A percentile compares a stretch with the other conserved stretches of the same genome.
Conservation (phyloP, 2,113 vertebrate species). For the Microcebus griseorufus region DNA sequence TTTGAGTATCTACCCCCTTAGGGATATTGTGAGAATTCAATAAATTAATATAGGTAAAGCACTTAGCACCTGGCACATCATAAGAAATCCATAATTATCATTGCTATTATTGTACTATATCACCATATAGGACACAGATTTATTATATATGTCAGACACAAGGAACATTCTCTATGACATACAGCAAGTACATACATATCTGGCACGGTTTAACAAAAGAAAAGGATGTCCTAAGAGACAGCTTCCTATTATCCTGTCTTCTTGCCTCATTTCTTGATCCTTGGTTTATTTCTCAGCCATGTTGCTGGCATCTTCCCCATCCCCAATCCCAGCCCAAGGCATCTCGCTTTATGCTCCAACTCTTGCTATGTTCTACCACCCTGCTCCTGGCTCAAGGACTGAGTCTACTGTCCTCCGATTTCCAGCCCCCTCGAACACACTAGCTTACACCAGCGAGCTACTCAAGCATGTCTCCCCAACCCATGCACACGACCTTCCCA, state of each 20-base stretch:
- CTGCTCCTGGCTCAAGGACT: neutral
- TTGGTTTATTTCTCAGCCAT: neutral
- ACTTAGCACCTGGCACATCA: neutral
- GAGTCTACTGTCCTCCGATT: neutral
- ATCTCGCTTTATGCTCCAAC: neutral
- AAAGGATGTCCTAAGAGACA: neutral
- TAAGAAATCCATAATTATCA: neutral
- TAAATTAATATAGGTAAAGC: neutral
- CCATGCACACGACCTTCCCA: neutral
- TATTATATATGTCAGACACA: neutral
- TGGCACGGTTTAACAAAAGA: neutral
- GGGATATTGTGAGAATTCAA: neutral
- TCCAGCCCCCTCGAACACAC: neutral
- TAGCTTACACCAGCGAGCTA: neutral
- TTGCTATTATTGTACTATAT: neutral
- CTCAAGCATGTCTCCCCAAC: fast-evolving
- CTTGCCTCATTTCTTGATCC: neutral
- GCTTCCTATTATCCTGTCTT: neutral
- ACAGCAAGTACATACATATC: fast-evolving
- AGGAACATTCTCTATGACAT: neutral
- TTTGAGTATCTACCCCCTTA: neutral
- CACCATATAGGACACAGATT: neutral
- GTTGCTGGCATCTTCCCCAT: neutral
- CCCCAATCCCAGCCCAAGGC: neutral
- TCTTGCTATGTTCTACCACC: neutral